Evolutionary conservation across 2,113 vertebrate genomes (phyloP).

Genomic region (Cacatua alba): DNA sequence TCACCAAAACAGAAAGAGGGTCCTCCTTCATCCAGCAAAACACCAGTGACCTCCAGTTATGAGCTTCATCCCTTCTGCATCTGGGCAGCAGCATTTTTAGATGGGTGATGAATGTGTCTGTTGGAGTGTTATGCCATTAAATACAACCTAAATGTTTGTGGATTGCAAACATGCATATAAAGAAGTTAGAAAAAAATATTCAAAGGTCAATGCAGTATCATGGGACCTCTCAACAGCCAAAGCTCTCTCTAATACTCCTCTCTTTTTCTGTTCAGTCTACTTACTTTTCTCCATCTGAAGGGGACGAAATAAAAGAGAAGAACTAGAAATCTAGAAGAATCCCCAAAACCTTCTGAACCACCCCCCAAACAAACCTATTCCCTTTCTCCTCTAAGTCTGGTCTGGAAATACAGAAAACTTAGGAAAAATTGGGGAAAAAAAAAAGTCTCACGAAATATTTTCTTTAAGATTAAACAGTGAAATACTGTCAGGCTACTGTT

Average conservation of each 20-base stretch:
- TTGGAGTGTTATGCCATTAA: neutral
- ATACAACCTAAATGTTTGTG: neutral
- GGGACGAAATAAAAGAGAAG: neutral
- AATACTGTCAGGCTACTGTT: conserved; percentile 15
- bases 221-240: neutral
- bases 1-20: neutral
- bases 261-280: neutral
- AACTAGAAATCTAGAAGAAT: neutral
- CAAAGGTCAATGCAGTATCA: neutral
- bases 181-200: conserved; percentile 10
- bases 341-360: neutral
- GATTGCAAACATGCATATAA: neutral
- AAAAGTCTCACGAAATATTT: neutral
- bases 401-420: neutral
- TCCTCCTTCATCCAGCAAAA: neutral
- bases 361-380: neutral
- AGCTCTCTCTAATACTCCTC: neutral
- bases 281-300: neutral
- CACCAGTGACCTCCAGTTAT: neutral
- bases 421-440: fast-evolving
- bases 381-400: neutral
- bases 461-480: neutral
- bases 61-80: neutral
- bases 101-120: neutral
- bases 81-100: neutral